Evolutionary conservation across 2,797 vertebrate genomes (phyloP).

Genomic region (Hypotaenidia okinawae): DNA sequence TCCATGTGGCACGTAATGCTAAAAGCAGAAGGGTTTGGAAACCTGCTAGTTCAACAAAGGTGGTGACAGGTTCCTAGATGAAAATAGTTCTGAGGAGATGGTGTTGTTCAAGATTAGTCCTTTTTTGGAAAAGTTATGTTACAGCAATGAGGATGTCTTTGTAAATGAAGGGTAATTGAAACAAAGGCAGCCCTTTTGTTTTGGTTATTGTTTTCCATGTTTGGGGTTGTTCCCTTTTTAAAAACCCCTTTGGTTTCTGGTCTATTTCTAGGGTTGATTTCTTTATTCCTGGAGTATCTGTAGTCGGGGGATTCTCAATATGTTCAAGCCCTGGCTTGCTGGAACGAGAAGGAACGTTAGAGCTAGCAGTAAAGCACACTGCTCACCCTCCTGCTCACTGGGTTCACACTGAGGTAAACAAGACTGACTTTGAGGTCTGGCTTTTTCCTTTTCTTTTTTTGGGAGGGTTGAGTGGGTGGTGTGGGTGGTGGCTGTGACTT

Average conservation of each 20-base stretch:
- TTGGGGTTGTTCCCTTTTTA: not conserved
- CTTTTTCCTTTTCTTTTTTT: no score
- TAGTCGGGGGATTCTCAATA: conserved; percentile 94
- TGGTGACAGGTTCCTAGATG: not conserved
- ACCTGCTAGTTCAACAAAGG: not conserved
- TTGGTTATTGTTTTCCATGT: not conserved
- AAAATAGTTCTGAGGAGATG: not conserved
- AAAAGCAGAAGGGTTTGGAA: not conserved
- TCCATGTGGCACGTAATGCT: not conserved
- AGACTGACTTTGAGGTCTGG: not conserved
- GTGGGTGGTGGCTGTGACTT: not conserved
- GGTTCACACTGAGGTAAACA: conserved; percentile 88
- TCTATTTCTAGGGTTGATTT: conserved; percentile 88
- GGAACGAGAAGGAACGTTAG: conserved; percentile 85
- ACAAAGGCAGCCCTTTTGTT: not conserved
- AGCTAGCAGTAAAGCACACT: conserved; percentile 90
- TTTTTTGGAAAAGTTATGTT: not conserved
- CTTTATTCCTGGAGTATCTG: conserved; percentile 90
- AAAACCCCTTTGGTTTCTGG: not conserved
- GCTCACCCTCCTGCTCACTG: conserved; percentile 91
- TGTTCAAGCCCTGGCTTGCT: conserved; percentile 91
- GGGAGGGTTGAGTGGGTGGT: accelerated
- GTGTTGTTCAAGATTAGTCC: not conserved
- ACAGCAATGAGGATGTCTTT: not conserved
- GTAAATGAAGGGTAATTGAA: not conserved